phyloP scores from a whole-genome alignment of 2,797 vertebrate genomes.

The Dromococcyx pavoninus region DNA sequence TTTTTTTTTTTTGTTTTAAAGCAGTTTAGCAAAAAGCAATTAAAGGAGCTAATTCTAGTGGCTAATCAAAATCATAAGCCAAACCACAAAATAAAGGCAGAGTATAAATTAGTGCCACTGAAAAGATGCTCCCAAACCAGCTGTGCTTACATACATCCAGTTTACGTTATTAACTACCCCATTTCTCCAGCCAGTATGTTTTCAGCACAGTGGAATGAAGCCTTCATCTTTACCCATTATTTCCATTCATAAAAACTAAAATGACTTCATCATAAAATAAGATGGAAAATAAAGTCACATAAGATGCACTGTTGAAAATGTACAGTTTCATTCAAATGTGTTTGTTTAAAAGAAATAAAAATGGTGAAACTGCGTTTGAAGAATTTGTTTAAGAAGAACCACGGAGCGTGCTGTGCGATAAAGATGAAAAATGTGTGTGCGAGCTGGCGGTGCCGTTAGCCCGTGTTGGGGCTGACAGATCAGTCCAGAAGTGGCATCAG shows the following conservation, averaged over 20 bases:
- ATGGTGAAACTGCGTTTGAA: neutral
- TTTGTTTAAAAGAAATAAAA: neutral
- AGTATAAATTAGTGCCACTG: constrained; percentile 56
- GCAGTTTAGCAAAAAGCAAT: constrained; percentile 51
- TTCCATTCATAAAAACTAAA: constrained; percentile 53
- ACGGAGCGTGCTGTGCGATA: constrained; percentile 22
- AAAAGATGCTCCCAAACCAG: constrained; percentile 51
- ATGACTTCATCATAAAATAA: constrained; percentile 14
- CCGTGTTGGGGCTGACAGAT: constrained; percentile 69
- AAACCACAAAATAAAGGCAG: constrained; percentile 53
- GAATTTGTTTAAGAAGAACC: constrained; percentile 38
- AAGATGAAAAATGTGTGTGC: constrained; percentile 63
- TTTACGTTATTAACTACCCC: constrained; percentile 34
- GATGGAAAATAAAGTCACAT: neutral
- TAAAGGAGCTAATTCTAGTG: constrained; percentile 48
- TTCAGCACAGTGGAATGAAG: constrained; percentile 38
- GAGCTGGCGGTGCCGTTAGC: constrained; percentile 11
- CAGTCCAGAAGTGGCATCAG: constrained; percentile 66
- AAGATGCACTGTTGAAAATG: neutral
- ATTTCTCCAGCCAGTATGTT: constrained; percentile 49
- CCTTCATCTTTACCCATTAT: constrained; percentile 54
- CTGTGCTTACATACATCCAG: constrained; percentile 33
- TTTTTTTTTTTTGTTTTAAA: neutral
- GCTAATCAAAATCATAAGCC: constrained; percentile 57
- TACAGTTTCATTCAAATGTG: neutral